A percentile compares a stretch with the other conserved stretches of the same genome.
Conservation (phyloP, 2,797 vertebrate species). For the Acipenser oxyrinchus region DNA sequence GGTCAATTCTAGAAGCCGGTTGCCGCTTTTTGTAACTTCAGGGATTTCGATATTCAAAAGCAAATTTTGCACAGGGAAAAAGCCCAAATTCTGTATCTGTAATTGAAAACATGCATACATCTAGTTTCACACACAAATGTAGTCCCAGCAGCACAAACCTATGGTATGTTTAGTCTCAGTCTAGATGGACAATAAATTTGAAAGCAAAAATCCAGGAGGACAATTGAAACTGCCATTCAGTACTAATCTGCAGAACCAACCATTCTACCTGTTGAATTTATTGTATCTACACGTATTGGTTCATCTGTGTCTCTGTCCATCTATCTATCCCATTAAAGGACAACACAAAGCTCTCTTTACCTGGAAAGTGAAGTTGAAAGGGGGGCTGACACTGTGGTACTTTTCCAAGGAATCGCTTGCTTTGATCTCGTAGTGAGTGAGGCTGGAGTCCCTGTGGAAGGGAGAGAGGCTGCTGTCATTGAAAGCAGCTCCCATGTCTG, state of each 20-base stretch:
- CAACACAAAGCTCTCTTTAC: slow-evolving; percentile 41
- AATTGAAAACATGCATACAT: neutral
- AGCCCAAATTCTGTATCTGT: slow-evolving; percentile 89
- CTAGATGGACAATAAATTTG: no score
- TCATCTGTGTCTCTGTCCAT: no score
- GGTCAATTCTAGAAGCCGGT: slow-evolving; percentile 74
- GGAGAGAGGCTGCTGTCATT: slow-evolving; percentile 8
- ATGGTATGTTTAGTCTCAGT: neutral
- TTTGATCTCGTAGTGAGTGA: slow-evolving; percentile 75
- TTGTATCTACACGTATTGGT: no score
- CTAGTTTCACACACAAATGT: neutral
- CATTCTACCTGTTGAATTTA: no score
- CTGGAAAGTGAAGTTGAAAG: slow-evolving; percentile 82
- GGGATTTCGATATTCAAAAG: slow-evolving; percentile 79
- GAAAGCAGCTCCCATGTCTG: neutral
- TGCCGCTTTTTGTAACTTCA: slow-evolving; percentile 78
- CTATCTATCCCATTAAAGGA: no score
- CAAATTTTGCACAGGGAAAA: slow-evolving; percentile 76
- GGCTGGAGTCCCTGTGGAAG: slow-evolving; percentile 63
- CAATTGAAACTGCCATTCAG: no score
- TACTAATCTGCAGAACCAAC: no score
- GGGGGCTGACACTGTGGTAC: slow-evolving; percentile 61
- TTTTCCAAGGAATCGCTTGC: slow-evolving; percentile 73
- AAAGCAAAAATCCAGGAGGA: no score
- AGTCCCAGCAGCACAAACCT: neutral